Evolutionary conservation across 1,140 invertebrate genomes (phyloP).

Genomic region (Pseudomyrmex cubaensis): DNA sequence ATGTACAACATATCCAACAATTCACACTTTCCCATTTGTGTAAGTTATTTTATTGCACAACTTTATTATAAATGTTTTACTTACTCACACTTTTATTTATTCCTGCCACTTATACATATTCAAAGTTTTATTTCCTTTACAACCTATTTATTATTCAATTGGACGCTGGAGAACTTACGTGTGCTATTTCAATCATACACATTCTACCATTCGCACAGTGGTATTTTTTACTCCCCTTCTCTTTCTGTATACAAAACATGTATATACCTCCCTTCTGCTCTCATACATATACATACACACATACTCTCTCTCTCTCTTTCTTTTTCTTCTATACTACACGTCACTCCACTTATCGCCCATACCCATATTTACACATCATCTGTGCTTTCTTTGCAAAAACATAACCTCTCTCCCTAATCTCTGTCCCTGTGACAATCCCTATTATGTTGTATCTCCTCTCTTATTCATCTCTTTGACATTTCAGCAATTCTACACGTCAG

Average conservation of each 20-base stretch:
- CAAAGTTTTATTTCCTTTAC: no score
- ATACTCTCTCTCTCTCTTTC: background rate
- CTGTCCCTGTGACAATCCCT: background rate
- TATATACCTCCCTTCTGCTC: background rate
- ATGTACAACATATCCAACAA: background rate
- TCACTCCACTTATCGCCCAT: background rate
- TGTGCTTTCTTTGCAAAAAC: background rate
- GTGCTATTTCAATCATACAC: no score
- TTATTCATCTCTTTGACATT: background rate
- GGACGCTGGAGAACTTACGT: no score
- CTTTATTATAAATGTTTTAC: background rate
- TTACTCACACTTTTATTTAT: no score
- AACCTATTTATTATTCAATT: no score
- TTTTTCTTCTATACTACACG: background rate
- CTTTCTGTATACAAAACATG: no score
- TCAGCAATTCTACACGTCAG: background rate
- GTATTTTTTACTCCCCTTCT: no score
- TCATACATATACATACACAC: background rate
- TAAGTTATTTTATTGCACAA: background rate
- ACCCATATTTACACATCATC: constrained; percentile 16
- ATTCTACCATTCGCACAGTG: no score
- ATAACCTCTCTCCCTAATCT: background rate
- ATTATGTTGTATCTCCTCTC: background rate
- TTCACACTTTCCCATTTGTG: no score
- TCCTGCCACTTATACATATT: no score